Evolutionary conservation across 2,888 invertebrate genomes (phyloP).

Genomic region (Cosmopolites sordidus): DNA sequence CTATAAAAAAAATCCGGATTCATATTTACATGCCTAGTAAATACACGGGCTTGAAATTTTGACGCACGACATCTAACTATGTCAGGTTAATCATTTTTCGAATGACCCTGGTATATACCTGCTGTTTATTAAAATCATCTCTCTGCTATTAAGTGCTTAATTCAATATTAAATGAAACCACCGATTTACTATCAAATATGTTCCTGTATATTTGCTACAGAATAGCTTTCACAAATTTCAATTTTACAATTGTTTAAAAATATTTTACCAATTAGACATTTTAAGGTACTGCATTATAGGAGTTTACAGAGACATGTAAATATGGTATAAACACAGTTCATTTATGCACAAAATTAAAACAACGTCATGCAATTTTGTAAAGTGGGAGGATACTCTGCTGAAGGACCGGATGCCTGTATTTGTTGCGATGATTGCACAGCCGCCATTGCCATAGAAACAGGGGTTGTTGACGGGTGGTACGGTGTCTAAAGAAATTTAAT

Average conservation of each 20-base stretch:
- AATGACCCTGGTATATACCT: too few relatives aligned
- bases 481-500: constrained; percentile 42
- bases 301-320: background rate
- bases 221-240: background rate
- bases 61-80: too few relatives aligned
- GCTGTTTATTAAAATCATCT: too few relatives aligned
- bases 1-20: too few relatives aligned
- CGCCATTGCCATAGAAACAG: constrained; percentile 49
- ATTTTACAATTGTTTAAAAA: background rate
- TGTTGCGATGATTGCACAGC: constrained; percentile 48
- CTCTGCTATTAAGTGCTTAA: background rate
- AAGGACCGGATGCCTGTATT: constrained; percentile 45
- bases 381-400: constrained; percentile 45
- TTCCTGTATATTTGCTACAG: background rate
- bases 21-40: too few relatives aligned
- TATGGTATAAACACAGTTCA: background rate
- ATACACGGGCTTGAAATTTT: too few relatives aligned
- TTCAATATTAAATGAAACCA: background rate
- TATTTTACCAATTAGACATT: background rate
- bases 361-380: constrained; percentile 49
- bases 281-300: constrained; percentile 1
- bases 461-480: constrained; percentile 47
- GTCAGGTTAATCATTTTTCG: too few relatives aligned
- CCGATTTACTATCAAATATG: background rate
- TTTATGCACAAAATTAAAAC: constrained; percentile 38